phyloP scores from a whole-genome alignment of 2,113 vertebrate species.

The Nothobranchius furzeri region DNA sequence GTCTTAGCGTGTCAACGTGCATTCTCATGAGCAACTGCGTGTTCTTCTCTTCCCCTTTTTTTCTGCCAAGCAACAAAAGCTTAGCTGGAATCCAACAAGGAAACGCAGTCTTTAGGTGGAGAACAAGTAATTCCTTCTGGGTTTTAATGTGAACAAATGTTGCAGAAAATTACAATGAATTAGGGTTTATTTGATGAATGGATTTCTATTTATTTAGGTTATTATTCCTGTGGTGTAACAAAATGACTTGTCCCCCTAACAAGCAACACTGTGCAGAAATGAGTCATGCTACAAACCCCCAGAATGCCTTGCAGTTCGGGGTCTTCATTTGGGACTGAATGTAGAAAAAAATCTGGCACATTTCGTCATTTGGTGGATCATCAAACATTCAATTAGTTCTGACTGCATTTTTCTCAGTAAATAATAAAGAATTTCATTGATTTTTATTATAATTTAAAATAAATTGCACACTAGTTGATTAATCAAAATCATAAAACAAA shows the following conservation, averaged over 20 bases:
- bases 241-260: not conserved
- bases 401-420: not conserved
- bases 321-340: not conserved
- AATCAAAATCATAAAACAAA: too few species aligned
- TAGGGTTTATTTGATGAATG: constrained; percentile 10
- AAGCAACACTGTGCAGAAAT: not conserved
- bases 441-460: not conserved
- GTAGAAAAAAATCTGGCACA: not conserved
- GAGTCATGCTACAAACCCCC: not conserved
- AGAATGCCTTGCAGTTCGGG: not conserved
- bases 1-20: constrained; percentile 30
- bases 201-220: not conserved
- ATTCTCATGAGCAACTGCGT: constrained; percentile 4
- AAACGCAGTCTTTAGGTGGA: constrained; percentile 1
- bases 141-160: constrained; percentile 26
- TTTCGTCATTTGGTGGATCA: not conserved
- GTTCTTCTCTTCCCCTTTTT: constrained; percentile 22
- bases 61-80: constrained; percentile 34
- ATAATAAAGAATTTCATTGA: too few species aligned
- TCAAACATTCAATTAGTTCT: constrained; percentile 1
- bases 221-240: not conserved
- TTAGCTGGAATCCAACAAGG: constrained; percentile 19
- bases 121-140: constrained; percentile 23
- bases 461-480: too few species aligned
- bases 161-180: constrained; percentile 6